Percentiles rank a stretch among this genome's conserved stretches.
phyloP scores from a whole-genome alignment of 2,888 invertebrate species.

The Euzetes globulus region DNA sequence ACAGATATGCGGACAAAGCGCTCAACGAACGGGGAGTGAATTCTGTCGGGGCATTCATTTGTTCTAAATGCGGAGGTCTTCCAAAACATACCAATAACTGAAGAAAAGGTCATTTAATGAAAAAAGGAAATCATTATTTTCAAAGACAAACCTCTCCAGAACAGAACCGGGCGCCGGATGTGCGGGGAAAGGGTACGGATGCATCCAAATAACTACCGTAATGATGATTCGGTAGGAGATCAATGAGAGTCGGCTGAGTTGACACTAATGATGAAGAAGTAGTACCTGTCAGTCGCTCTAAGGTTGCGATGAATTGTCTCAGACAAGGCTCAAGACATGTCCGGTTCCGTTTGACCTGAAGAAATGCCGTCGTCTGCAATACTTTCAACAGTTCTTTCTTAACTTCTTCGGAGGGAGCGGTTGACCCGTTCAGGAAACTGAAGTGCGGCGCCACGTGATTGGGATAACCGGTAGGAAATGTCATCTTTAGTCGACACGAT shows the following conservation, averaged over 20 bases:
- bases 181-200: conserved; percentile 86
- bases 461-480: conserved; percentile 67
- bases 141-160: conserved; percentile 56
- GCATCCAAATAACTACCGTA: conserved; percentile 50
- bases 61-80: conserved; percentile 56
- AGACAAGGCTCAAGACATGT: conserved; percentile 82
- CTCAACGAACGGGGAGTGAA: conserved; percentile 68
- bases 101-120: not conserved
- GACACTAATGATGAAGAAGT: not conserved
- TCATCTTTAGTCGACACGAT: conserved; percentile 49
- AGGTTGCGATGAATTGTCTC: conserved; percentile 55
- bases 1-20: conserved; percentile 55
- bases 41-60: conserved; percentile 48
- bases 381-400: conserved; percentile 65
- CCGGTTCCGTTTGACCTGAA: conserved; percentile 72
- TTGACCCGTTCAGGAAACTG: conserved; percentile 56
- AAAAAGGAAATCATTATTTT: not conserved
- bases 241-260: not conserved
- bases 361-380: conserved; percentile 51
- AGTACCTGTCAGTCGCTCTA: conserved; percentile 27
- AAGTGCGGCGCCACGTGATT: conserved; percentile 59
- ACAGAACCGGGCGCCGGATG: conserved; percentile 87
- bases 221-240: conserved; percentile 30
- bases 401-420: conserved; percentile 62
- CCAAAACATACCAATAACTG: conserved; percentile 72